Base-by-base conservation (phyloP, 2,888 invertebrate genomes). In the Molorchus minor region DNA sequence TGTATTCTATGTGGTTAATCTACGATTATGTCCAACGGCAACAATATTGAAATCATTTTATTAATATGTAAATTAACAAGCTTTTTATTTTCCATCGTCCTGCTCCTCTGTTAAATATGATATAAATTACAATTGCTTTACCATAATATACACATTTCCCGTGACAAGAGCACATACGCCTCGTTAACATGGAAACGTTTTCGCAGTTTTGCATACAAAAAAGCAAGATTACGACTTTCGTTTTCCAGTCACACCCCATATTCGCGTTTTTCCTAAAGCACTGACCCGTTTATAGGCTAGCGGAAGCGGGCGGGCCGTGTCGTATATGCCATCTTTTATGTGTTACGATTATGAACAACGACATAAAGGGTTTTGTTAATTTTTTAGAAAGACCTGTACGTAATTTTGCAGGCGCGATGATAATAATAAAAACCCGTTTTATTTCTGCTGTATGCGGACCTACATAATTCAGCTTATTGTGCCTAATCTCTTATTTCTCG, bases 211-310 rank as follows among this genome's bases (percentile, higher is more conserved):
- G 49, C 21, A 38, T 25, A 35, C 16, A 21, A 16, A 49, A n/a
- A 47, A 38, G 38, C 21, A 33, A 33, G 38, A 49, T 49, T 49
- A 49, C 49, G 33, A 20, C 36, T 49, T 36, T 49, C 49, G 36
- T 29, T 49, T 49, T 49, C 49, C 38, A 40, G 38, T 49, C 36
- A 49, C 38, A 49, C 49, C 49, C 33, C 49, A 29, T 36, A 20
- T 35, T 49, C 43, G 38, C 36, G 20, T 25, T 49, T 49, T 49
- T 21, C 25, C 21, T 43, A 43, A 43, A 8, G 13, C 25, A 25
- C 21, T 43, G 25, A 13, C 43, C 20, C 12, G 25, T 25, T 12
- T 2, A 1, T 15, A 8, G 25, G 43, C 13, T 20, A 21, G 15
- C n/a, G 36, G 36, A 21, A 49, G 25, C 47, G 36, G 17, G n/a